Evolutionary conservation across 2,113 vertebrate genomes (phyloP), one percentile per base, ranked within the genome.

Genomic region (Lophotis ruficrista): DNA sequence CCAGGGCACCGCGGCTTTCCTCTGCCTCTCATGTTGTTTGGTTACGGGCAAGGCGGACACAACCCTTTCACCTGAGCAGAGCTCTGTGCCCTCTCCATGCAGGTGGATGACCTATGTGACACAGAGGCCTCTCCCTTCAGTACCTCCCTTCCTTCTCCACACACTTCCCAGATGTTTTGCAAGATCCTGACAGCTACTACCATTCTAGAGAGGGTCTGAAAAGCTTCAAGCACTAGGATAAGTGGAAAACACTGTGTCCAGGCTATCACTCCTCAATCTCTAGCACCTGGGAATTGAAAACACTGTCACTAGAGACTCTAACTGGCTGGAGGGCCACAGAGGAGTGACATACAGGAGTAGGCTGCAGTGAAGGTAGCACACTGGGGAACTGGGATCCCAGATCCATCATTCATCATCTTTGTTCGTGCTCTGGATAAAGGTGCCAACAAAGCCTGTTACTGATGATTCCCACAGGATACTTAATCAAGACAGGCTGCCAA

Each of bases 391-490:
- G 54, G 54, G 70, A 91, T 84, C 73, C 58, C 87, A 60, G 58
- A 72, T 89, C 65, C 81, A 53, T 51, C 84, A 87, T 84, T 93
- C 84, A 83, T 62, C 61, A 91, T 83, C 77, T 89, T 94, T 87
- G 53, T 84, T 91, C 73, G 5, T 47, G 69, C 62, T 93, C 77
- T 80, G 78, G 91, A 87, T 93, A 94, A 92, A 96, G 84, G 83
- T 89, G 78, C 50, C 70, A 93, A 95, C 60, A 89, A 91, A 92
- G 70, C 64, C 87, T 77, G 56, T 64, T 88, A 90, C 45, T 62
- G 75, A 93, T 80, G 87, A 94, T 91, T 97, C 93, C 93, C 90
- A 83, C 24, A 91, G 91, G 96, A 93, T 89, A 81, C 35, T 96
- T 87, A 91, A 91, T 92, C 94, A 95, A 91, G 66, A 90, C 43